Evolutionary conservation across 2,113 vertebrate genomes (phyloP).

Genomic region (Sinocyclocheilus grahami): DNA sequence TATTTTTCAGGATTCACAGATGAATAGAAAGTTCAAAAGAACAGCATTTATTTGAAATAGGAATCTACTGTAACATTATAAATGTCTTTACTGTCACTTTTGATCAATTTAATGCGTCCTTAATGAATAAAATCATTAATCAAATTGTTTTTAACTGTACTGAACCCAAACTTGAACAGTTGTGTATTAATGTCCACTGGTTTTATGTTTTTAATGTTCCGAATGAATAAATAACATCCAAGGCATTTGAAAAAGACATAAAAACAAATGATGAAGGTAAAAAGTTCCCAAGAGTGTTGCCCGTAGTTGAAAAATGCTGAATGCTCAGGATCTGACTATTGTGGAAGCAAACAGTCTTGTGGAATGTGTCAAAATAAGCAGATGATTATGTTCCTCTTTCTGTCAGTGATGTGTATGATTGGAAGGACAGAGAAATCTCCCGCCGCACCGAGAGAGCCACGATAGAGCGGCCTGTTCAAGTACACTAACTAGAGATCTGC

Average conservation of each 20-base stretch:
- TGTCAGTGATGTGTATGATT: neutral
- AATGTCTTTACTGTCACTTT: neutral
- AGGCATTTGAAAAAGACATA: neutral
- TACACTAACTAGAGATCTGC: neutral
- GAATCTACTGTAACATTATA: neutral
- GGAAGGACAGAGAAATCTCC: neutral
- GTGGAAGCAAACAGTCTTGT: neutral
- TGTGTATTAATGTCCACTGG: neutral
- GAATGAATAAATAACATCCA: neutral
- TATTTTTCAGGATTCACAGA: too few species aligned
- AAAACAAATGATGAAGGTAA: neutral
- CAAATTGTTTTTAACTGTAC: neutral
- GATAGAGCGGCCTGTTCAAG: neutral
- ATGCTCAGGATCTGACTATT: neutral
- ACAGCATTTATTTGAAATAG: neutral
- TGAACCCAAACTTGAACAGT: neutral
- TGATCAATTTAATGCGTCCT: neutral
- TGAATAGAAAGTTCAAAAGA: neutral
- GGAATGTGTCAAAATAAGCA: neutral
- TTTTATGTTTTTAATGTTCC: neutral
- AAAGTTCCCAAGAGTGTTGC: neutral
- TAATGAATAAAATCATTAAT: neutral
- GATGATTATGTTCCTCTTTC: conserved; percentile 7
- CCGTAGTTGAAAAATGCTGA: neutral
- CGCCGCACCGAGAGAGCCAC: neutral